Evolutionary conservation across 2,113 vertebrate genomes (phyloP).

Genomic region (Hyperopisus bebe): DNA sequence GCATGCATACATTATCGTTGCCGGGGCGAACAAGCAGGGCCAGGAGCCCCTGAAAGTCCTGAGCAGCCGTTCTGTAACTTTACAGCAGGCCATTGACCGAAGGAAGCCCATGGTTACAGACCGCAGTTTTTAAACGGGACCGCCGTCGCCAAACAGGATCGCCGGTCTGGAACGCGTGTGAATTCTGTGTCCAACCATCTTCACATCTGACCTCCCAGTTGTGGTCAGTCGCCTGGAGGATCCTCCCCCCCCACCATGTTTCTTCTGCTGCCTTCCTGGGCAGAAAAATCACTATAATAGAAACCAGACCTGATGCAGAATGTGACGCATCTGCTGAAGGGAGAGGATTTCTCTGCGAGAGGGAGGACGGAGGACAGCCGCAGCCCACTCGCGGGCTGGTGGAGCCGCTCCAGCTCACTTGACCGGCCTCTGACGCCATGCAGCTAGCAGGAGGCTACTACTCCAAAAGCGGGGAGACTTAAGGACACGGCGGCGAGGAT

Average conservation of each 20-base stretch:
- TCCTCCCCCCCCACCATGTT: conserved; percentile 31
- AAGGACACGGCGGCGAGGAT: conserved; percentile 35
- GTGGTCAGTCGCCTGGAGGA: conserved; percentile 54
- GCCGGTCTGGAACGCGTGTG: conserved; percentile 17
- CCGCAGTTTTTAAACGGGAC: neutral
- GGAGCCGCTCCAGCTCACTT: neutral
- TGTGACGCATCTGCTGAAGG: conserved; percentile 45
- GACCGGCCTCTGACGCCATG: conserved; percentile 22
- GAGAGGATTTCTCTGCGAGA: conserved; percentile 30
- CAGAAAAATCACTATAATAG: conserved; percentile 54
- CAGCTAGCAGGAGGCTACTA: conserved; percentile 15
- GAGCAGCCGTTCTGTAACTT: neutral
- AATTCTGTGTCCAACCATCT: conserved; percentile 47
- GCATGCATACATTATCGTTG: neutral
- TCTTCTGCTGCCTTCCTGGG: conserved; percentile 51
- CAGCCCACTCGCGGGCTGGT: neutral
- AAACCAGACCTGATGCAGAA: conserved; percentile 55
- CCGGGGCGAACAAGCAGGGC: neutral
- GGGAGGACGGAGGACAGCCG: conserved; percentile 26
- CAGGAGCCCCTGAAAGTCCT: neutral
- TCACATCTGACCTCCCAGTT: conserved; percentile 49
- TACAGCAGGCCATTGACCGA: neutral
- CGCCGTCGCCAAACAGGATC: neutral
- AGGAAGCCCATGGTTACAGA: neutral
- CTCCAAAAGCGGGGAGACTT: conserved; percentile 27